Evolutionary conservation across 2,113 vertebrate genomes (phyloP), one percentile per base, ranked within the genome.

Genomic region (Scolopax mira): DNA sequence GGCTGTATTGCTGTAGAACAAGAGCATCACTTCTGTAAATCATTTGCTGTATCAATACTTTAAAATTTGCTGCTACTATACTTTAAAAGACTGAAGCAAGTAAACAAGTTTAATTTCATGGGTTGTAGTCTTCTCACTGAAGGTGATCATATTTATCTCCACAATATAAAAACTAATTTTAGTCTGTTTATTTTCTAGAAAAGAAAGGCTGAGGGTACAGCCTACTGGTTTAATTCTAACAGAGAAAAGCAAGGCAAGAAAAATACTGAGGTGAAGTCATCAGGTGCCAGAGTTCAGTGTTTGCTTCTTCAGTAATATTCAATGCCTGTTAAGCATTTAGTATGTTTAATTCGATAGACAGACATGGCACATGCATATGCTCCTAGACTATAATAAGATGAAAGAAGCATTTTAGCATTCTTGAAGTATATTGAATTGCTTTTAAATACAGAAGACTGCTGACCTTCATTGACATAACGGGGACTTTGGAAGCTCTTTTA

Each of bases 81-180:
- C 67, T 87, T 83, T 21, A 67, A 73, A 92, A 85, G 51, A 72
- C 35, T 67, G 83, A 73, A 92, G 37, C 30, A 88, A 83, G 25
- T 89, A 88, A 91, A 60, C 67, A 82, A 72, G 42, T 74, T 94
- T 91, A 65, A 94, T 97, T 94, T 95, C 67, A 93, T 89, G 64
- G 66, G 48, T 60, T 70, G 60, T 74, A 46, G 65, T 77, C 69
- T 91, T 82, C 61, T 84, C 60, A 58, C 48, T 69, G 71, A 80
- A 83, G 73, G 90, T 66, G 64, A 81, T 91, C 52, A 7, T 84
- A 28, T 87, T 90, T 71, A 57, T 78, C 51, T 83, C 57, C 31
- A 35, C 61, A 44, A 18, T 52, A 81, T 46, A 60, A 74, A 88
- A 95, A 31, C 22, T 72, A 24, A 94, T 93, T 92, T 92, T 85